A percentile compares a stretch with the other conserved stretches of the same genome.
Conservation (phyloP, 1,140 invertebrate species). For the Spodoptera frugiperda region DNA sequence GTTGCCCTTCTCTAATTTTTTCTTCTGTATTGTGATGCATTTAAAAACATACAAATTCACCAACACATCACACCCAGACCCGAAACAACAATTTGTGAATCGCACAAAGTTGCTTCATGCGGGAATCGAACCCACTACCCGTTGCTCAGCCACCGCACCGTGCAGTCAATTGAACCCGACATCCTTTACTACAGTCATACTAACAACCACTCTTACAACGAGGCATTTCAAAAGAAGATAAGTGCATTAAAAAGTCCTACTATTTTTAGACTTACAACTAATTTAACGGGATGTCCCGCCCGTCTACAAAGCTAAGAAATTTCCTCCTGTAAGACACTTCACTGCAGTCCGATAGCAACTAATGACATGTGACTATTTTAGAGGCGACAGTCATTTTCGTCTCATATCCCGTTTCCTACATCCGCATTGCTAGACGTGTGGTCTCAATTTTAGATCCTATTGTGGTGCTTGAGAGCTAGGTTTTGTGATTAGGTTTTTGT, state of each 20-base stretch:
- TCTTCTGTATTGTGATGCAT: too few relatives aligned
- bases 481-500: neutral
- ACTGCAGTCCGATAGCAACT: neutral
- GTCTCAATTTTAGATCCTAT: constrained; percentile 10
- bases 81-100: too few relatives aligned
- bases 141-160: too few relatives aligned
- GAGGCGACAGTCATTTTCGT: constrained; percentile 21
- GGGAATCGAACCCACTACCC: too few relatives aligned
- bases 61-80: too few relatives aligned
- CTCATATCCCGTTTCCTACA: constrained; percentile 28
- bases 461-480: neutral
- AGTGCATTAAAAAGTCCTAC: neutral
- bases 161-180: too few relatives aligned
- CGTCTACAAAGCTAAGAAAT: constrained; percentile 8
- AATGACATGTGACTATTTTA: constrained; percentile 21
- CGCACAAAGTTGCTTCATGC: too few relatives aligned
- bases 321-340: neutral
- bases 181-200: too few relatives aligned
- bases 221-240: too few relatives aligned
- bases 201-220: too few relatives aligned
- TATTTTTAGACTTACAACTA: neutral
- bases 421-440: constrained; percentile 24
- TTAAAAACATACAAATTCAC: too few relatives aligned
- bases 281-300: neutral
- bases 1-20: too few relatives aligned